phyloP scores from a whole-genome alignment of 64 coral and sea anemone species.

The Porites lutea region DNA sequence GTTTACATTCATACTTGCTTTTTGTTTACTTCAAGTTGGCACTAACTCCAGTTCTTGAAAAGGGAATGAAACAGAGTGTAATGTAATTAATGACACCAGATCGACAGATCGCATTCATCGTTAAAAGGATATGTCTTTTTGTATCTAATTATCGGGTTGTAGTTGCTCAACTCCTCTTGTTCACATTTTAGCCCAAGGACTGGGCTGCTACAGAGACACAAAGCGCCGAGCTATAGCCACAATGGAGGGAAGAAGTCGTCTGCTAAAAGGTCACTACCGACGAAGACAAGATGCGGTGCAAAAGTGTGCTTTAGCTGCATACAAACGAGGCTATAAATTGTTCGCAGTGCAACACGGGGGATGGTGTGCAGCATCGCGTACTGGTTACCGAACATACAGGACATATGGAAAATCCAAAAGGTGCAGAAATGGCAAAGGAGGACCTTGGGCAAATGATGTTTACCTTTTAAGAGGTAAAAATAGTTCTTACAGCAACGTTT shows the following conservation, averaged over 20 bases:
- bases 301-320: constrained; percentile 44
- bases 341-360: constrained; percentile 79
- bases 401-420: constrained; percentile 19
- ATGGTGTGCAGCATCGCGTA: constrained; percentile 51
- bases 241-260: constrained; percentile 37
- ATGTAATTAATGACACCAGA: too few relatives aligned
- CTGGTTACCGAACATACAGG: constrained; percentile 19
- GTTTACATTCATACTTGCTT: too few relatives aligned
- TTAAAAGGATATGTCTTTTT: too few relatives aligned
- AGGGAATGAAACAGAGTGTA: too few relatives aligned
- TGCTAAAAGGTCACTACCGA: constrained; percentile 29
- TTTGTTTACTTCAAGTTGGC: too few relatives aligned
- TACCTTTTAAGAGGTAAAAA: constrained; percentile 41
- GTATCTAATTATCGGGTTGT: too few relatives aligned
- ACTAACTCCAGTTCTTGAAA: too few relatives aligned
- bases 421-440: constrained; percentile 45
- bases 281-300: constrained; percentile 13
- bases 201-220: constrained; percentile 67
- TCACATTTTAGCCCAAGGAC: background rate
- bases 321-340: constrained; percentile 54
- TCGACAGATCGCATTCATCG: too few relatives aligned
- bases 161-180: background rate
- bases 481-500: background rate
- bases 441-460: constrained; percentile 49
- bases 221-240: constrained; percentile 22